Evolutionary conservation across 2,113 vertebrate species (phyloP).

Genomic region (Rhinolophus ferrumequinum): DNA sequence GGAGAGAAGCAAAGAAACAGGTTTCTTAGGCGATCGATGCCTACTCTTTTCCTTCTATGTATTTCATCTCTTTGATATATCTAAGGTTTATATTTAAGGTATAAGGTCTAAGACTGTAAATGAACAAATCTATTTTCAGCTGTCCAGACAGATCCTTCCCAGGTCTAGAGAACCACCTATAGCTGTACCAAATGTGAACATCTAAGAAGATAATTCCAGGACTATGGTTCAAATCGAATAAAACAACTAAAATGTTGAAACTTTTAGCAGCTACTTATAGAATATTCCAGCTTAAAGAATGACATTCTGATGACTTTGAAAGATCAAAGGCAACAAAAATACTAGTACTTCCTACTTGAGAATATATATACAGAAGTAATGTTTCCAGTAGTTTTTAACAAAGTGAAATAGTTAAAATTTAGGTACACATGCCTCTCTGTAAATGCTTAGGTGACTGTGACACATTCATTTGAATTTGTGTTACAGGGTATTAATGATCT

Average conservation of each 20-base stretch:
- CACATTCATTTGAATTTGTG: background rate
- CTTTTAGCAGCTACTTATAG: background rate
- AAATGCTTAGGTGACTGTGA: background rate
- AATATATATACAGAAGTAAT: background rate
- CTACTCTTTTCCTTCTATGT: conserved; percentile 16
- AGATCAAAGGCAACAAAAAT: conserved; percentile 22
- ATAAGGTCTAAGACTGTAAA: conserved; percentile 2
- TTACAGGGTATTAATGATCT: background rate
- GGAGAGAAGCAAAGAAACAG: background rate
- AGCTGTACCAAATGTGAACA: background rate
- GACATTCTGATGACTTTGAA: conserved; percentile 4
- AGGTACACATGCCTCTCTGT: background rate
- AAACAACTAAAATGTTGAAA: conserved; percentile 9
- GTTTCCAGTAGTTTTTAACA: background rate
- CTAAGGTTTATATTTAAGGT: background rate
- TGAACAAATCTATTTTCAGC: conserved; percentile 36
- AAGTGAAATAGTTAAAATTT: conserved; percentile 30
- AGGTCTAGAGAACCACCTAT: background rate
- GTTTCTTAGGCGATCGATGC: background rate
- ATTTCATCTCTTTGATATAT: background rate
- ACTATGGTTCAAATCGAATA: background rate
- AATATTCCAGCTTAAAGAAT: conserved; percentile 23
- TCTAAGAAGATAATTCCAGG: conserved; percentile 6
- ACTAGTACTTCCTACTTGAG: background rate
- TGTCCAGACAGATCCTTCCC: background rate